Percentiles rank a stretch among this genome's conserved stretches.
Evolutionary conservation across 2,113 vertebrate species (phyloP).

Genomic region (Anarrhichthys ocellatus): DNA sequence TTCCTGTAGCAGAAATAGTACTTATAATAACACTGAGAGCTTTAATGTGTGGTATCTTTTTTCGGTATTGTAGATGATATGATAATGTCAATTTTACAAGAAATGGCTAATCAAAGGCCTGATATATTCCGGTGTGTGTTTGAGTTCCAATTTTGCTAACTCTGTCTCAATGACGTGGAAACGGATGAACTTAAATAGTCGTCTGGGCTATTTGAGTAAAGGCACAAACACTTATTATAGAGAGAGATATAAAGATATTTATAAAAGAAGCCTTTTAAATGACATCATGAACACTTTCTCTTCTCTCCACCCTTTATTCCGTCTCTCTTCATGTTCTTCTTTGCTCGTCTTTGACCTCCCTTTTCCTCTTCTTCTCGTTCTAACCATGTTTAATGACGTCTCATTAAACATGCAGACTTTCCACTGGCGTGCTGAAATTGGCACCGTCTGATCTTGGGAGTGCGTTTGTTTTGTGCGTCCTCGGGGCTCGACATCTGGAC

Average conservation of each 20-base stretch:
- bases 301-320: neutral
- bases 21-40: neutral
- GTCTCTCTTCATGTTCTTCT: slow-evolving; percentile 4
- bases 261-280: neutral
- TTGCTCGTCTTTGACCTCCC: slow-evolving; percentile 9
- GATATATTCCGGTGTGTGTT: neutral
- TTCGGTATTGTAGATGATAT: neutral
- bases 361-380: slow-evolving; percentile 17
- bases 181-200: neutral
- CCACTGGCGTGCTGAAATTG: slow-evolving; percentile 71
- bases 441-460: slow-evolving; percentile 2
- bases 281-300: neutral
- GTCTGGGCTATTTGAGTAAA: neutral
- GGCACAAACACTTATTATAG: neutral
- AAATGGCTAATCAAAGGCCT: neutral
- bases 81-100: neutral
- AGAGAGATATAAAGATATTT: neutral
- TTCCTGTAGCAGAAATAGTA: neutral
- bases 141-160: neutral
- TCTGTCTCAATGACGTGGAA: neutral
- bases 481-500: neutral
- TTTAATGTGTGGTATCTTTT: no score
- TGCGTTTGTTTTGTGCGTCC: slow-evolving; percentile 5
- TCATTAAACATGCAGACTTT: slow-evolving; percentile 86
- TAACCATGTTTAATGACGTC: slow-evolving; percentile 81